These are phyloP conservation scores for Oncorhynchus gorbuscha DNA, from an alignment of 2,113 vertebrate genomes.

Conservation along the genomic window DNA sequence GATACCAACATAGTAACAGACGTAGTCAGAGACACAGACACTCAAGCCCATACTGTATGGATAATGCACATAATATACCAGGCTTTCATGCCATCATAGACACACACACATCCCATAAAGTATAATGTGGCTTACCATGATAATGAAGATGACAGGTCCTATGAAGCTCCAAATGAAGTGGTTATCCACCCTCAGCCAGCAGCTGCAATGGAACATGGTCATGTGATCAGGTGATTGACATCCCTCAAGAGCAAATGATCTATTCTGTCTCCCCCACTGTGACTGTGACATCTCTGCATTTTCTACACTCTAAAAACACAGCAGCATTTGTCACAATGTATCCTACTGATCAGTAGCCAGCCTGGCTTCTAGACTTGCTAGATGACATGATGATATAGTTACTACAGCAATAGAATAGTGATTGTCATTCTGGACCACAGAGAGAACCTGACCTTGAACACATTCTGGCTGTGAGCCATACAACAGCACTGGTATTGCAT, in stretches of 20 bases:
- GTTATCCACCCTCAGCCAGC: slow-evolving; percentile 97
- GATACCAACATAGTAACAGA: too few relatives aligned
- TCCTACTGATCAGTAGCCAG: slow-evolving; percentile 45
- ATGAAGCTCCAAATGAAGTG: slow-evolving; percentile 99
- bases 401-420: slow-evolving; percentile 38
- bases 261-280: neutral
- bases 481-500: slow-evolving; percentile 35
- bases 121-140: slow-evolving; percentile 83
- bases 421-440: slow-evolving; percentile 48
- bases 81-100: too few relatives aligned
- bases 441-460: slow-evolving; percentile 51
- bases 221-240: neutral
- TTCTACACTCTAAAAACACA: neutral
- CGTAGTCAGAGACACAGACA: too few relatives aligned
- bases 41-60: too few relatives aligned
- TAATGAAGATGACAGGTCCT: slow-evolving; percentile 92
- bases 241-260: neutral
- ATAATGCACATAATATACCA: too few relatives aligned
- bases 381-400: slow-evolving; percentile 28
- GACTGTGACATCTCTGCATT: neutral
- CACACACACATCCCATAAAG: neutral
- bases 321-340: too few relatives aligned
- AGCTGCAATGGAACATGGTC: slow-evolving; percentile 70
- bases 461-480: slow-evolving; percentile 45
- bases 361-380: slow-evolving; percentile 17